Conservation (phyloP, 2,797 vertebrate genomes). For the Cirrhinus mrigala region DNA sequence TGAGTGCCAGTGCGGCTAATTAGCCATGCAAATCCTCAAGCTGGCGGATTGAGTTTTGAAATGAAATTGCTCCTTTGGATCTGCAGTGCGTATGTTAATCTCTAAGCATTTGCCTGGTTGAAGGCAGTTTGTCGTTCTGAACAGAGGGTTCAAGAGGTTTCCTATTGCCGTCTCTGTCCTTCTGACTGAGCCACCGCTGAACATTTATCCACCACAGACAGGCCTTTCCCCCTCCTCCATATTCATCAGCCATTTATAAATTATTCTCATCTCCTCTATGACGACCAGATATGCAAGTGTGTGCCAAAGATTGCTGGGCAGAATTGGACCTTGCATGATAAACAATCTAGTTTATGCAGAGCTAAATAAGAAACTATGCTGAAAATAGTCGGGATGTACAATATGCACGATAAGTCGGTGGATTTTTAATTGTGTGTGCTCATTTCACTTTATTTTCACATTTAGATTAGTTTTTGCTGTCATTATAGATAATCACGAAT, state of each 20-base stretch:
- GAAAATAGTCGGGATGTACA: neutral
- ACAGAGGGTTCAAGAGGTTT: conserved; percentile 70
- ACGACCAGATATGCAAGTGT: conserved; percentile 25
- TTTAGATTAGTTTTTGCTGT: neutral
- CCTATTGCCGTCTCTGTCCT: conserved; percentile 64
- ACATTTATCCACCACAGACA: conserved; percentile 64
- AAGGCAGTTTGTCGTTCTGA: conserved; percentile 66
- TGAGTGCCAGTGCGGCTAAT: conserved; percentile 72
- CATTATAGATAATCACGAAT: neutral
- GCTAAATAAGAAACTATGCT: conserved; percentile 9
- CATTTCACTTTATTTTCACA: neutral
- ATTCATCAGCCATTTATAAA: conserved; percentile 45
- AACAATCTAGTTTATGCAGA: conserved; percentile 18
- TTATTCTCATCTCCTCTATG: conserved; percentile 47
- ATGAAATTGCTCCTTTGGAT: conserved; percentile 79
- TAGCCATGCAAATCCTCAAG: conserved; percentile 81
- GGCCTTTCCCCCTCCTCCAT: conserved; percentile 28
- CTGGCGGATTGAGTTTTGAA: conserved; percentile 74
- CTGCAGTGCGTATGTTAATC: conserved; percentile 69
- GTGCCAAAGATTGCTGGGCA: conserved; percentile 17
- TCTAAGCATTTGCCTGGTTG: conserved; percentile 68
- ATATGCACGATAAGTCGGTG: neutral
- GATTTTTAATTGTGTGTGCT: neutral
- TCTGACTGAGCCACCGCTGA: conserved; percentile 62
- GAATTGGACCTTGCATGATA: conserved; percentile 30